Evolutionary conservation across 2,113 vertebrate species (phyloP).

Genomic region (Sebastes schlegelii): DNA sequence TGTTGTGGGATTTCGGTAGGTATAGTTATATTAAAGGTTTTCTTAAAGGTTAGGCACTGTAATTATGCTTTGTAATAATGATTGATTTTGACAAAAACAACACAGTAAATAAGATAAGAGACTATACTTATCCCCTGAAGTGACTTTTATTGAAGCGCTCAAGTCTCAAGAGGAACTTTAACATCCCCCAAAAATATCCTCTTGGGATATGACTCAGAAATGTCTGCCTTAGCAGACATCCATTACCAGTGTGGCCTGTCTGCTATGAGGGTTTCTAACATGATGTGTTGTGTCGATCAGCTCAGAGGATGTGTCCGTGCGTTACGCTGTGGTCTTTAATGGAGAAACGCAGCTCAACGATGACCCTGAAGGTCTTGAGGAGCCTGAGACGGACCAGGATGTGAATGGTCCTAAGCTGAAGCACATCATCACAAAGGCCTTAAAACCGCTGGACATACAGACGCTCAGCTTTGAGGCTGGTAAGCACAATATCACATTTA

Average conservation of each 20-base stretch:
- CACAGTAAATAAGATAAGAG: neutral
- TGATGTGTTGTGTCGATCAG: constrained; percentile 76
- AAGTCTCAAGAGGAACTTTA: constrained; percentile 5
- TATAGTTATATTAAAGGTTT: constrained; percentile 49
- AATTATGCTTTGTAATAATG: constrained; percentile 16
- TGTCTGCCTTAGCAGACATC: neutral
- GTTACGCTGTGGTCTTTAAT: constrained; percentile 89
- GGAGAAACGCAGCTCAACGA: constrained; percentile 65
- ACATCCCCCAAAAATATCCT: constrained; percentile 22
- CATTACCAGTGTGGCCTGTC: constrained; percentile 6
- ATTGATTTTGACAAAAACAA: constrained; percentile 6
- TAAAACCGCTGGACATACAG: constrained; percentile 87
- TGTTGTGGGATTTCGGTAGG: constrained; percentile 92
- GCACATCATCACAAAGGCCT: constrained; percentile 86
- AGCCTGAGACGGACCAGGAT: constrained; percentile 57
- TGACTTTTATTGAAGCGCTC: constrained; percentile 1
- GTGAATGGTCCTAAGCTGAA: constrained; percentile 84
- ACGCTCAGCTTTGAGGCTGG: constrained; percentile 86
- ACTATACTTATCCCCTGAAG: neutral
- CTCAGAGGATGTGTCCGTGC: constrained; percentile 84
- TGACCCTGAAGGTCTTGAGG: constrained; percentile 80
- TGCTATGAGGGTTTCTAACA: constrained; percentile 14
- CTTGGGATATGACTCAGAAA: constrained; percentile 30
- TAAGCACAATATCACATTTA: constrained; percentile 45
- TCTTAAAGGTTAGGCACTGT: neutral